Percentiles rank a stretch among this genome's conserved stretches.
Evolutionary conservation across 1,140 invertebrate genomes (phyloP).

Genomic region (Sinella curviseta): DNA sequence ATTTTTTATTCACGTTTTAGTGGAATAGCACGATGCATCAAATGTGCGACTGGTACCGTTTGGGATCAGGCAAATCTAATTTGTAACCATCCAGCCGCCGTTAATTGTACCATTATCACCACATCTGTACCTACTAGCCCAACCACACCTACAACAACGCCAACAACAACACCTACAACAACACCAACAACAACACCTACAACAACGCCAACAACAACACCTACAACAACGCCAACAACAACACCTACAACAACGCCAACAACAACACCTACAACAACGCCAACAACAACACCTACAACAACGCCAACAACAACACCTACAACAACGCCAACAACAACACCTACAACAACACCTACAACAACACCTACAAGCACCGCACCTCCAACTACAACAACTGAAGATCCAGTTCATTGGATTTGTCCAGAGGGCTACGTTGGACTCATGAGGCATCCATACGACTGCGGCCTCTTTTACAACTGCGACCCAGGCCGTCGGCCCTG

Average conservation of each 20-base stretch:
- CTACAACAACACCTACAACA: not conserved
- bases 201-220: too few species aligned
- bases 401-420: too few species aligned
- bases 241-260: too few species aligned
- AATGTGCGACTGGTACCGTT: not conserved
- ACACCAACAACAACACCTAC: too few species aligned
- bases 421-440: too few species aligned
- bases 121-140: not conserved
- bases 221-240: too few species aligned
- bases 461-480: not conserved
- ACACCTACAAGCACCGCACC: too few species aligned
- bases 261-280: too few species aligned
- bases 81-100: not conserved
- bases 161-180: conserved; percentile 9
- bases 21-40: not conserved
- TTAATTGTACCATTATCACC: not conserved
- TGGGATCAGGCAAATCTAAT: not conserved
- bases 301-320: too few species aligned
- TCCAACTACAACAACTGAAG: not conserved
- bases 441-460: too few species aligned
- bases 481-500: not conserved
- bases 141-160: not conserved
- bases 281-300: too few species aligned
- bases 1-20: not conserved
- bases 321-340: too few species aligned